Evolutionary conservation across 2,888 invertebrate genomes (phyloP).

Genomic region (Heterodera filipjevi): DNA sequence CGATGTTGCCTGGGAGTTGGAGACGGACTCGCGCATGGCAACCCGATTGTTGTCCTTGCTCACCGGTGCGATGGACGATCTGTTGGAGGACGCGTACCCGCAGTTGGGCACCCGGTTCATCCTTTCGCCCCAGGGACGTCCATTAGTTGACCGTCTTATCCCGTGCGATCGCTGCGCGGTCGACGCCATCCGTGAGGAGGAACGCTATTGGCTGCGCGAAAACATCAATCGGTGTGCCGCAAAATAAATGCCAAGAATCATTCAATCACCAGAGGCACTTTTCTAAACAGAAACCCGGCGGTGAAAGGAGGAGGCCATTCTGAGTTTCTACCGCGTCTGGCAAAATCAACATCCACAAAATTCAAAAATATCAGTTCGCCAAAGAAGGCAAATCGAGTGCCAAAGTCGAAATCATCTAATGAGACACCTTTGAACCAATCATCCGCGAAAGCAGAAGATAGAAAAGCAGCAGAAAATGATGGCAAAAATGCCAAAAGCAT

Average conservation of each 20-base stretch:
- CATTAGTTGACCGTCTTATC: conserved; percentile 87
- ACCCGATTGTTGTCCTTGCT: conserved; percentile 76
- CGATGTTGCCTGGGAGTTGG: conserved; percentile 67
- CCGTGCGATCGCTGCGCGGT: conserved; percentile 83
- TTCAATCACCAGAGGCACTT: not conserved
- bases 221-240: not conserved
- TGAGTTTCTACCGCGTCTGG: not conserved
- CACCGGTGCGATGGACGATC: conserved; percentile 91
- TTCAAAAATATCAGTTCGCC: not conserved
- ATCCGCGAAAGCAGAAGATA: conserved; percentile 19
- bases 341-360: not conserved
- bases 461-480: not conserved
- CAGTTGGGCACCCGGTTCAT: conserved; percentile 85
- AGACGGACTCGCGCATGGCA: conserved; percentile 34
- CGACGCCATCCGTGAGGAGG: conserved; percentile 12
- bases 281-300: conserved; percentile 4
- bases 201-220: conserved; percentile 11
- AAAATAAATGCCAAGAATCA: not conserved
- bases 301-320: not conserved
- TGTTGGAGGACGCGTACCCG: conserved; percentile 93
- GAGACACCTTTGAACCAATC: conserved; percentile 18
- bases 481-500: not conserved
- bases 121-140: conserved; percentile 92
- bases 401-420: conserved; percentile 36
- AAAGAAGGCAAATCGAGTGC: conserved; percentile 6